Evolutionary conservation across 1,140 invertebrate species (phyloP).

Genomic region (Drosophila asahinai): DNA sequence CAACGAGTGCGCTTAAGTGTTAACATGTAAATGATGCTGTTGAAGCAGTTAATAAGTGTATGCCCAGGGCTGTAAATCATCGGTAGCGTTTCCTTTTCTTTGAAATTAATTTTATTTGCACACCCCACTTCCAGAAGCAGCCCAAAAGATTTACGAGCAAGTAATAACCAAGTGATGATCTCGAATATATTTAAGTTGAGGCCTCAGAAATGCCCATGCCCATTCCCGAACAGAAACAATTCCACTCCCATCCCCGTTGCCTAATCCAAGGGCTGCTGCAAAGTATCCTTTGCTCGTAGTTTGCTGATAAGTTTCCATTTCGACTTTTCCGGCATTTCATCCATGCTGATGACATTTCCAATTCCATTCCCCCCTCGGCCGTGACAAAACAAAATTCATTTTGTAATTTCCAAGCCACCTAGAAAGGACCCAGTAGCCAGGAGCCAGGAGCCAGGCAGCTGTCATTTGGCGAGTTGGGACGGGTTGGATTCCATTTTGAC

Average conservation of each 20-base stretch:
- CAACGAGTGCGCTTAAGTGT: conserved; percentile 82
- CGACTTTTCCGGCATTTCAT: conserved; percentile 82
- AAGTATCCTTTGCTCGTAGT: conserved; percentile 74
- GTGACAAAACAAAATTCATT: conserved; percentile 76
- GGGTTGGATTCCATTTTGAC: conserved; percentile 68
- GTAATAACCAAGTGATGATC: conserved; percentile 61
- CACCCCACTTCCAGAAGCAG: background rate
- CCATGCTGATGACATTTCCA: conserved; percentile 83
- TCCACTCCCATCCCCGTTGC: background rate
- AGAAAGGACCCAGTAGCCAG: conserved; percentile 22
- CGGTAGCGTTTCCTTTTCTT: conserved; percentile 50
- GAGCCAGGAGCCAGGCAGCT: conserved; percentile 48
- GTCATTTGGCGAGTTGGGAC: conserved; percentile 47
- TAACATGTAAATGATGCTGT: conserved; percentile 84
- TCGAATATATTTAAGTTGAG: conserved; percentile 34
- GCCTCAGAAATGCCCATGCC: conserved; percentile 9
- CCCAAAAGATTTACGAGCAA: conserved; percentile 51
- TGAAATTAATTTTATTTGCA: conserved; percentile 65
- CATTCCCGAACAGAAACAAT: conserved; percentile 17
- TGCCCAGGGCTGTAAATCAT: conserved; percentile 73
- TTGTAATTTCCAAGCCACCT: conserved; percentile 76
- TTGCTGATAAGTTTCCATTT: conserved; percentile 84
- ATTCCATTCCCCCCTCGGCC: conserved; percentile 40
- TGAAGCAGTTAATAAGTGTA: conserved; percentile 77
- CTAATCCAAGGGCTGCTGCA: conserved; percentile 36